These are phyloP conservation scores for Elysia crispata DNA, from an alignment of 2,888 invertebrate species.

Conservation along the genomic window DNA sequence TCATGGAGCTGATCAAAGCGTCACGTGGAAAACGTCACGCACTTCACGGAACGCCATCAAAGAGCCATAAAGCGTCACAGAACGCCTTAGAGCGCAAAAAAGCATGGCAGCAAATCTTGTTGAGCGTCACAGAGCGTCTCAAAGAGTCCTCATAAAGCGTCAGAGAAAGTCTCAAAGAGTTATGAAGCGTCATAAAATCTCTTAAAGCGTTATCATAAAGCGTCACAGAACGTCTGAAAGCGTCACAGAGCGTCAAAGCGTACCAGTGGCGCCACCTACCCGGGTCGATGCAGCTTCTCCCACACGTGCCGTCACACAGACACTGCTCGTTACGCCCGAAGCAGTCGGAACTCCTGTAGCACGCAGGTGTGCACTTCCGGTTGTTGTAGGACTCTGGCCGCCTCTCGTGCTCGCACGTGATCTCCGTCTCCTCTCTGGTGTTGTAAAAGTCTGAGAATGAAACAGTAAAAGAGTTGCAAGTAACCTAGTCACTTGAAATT, in stretches of 20 bases:
- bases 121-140: not conserved
- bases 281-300: constrained; percentile 97
- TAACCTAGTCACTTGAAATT: not conserved
- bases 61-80: too few relatives aligned
- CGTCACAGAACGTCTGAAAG: not conserved
- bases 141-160: not conserved
- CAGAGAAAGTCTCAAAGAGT: not conserved
- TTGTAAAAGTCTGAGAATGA: too few relatives aligned
- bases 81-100: too few relatives aligned
- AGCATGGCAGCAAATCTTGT: too few relatives aligned
- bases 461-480: not conserved
- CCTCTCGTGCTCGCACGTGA: not conserved
- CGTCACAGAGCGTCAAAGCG: not conserved
- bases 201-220: not conserved
- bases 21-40: too few relatives aligned
- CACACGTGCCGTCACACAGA: constrained; percentile 95
- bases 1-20: too few relatives aligned
- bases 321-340: constrained; percentile 88
- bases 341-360: constrained; percentile 44
- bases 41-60: too few relatives aligned
- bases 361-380: constrained; percentile 46
- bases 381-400: not conserved
- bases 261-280: not conserved
- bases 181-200: not conserved
- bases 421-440: not conserved